Conservation (phyloP, 1,140 invertebrate species). For the Harlomillsia oculata region DNA sequence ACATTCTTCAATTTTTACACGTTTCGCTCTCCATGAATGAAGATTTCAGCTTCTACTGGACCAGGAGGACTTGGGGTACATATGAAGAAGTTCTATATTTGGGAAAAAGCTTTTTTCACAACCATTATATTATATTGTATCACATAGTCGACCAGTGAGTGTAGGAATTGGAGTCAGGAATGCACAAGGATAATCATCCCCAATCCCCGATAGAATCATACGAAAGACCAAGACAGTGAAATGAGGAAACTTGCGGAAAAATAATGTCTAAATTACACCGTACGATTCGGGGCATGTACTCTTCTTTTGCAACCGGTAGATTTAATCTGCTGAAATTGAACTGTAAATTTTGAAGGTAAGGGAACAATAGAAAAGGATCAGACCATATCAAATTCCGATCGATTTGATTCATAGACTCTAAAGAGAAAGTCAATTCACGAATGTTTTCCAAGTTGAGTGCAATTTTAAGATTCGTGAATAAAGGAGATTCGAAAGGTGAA, state of each 20-base stretch:
- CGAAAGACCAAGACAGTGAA: neutral
- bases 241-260: constrained; percentile 3
- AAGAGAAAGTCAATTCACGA: neutral
- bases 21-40: constrained; percentile 12
- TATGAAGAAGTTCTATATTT: neutral
- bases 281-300: neutral
- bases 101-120: neutral
- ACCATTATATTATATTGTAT: constrained; percentile 15
- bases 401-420: neutral
- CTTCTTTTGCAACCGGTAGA: neutral
- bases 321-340: neutral
- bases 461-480: constrained; percentile 2
- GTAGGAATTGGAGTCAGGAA: constrained; percentile 14
- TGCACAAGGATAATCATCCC: constrained; percentile 5
- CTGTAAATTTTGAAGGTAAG: neutral
- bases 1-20: neutral
- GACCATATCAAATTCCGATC: neutral
- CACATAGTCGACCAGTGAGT: constrained; percentile 2
- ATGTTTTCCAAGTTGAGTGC: constrained; percentile 5
- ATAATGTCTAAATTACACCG: constrained; percentile 14
- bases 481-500: too few species aligned
- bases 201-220: constrained; percentile 10
- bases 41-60: constrained; percentile 5
- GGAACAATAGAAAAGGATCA: constrained; percentile 13
- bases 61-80: neutral